phyloP scores from a whole-genome alignment of 2,888 invertebrate species.

The Baccha elongata region DNA sequence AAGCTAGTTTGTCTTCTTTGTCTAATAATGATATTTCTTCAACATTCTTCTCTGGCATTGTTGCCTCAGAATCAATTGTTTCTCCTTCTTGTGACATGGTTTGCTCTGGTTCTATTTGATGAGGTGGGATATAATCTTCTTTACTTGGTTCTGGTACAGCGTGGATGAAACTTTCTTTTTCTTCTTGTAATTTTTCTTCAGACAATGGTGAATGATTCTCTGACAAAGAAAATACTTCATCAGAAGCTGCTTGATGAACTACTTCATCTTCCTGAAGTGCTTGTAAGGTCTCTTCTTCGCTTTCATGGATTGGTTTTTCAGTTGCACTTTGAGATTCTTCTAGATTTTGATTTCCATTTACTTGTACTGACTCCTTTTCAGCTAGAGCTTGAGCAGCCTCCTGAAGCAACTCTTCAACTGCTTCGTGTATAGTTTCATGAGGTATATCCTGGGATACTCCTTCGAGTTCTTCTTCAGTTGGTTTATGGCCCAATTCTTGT shows the following conservation, averaged over 20 bases:
- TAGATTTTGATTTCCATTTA: neutral
- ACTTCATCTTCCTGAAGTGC: neutral
- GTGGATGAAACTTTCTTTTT: neutral
- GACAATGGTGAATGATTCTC: neutral
- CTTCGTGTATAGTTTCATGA: conserved; percentile 4
- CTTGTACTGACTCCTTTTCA: neutral
- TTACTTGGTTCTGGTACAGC: neutral
- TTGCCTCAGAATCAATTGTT: conserved; percentile 42
- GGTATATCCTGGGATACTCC: neutral
- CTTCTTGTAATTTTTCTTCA: conserved; percentile 14
- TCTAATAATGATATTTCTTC: too few relatives aligned
- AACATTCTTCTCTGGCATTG: conserved; percentile 31
- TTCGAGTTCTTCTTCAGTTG: neutral
- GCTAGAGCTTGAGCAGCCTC: conserved; percentile 10
- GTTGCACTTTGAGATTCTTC: neutral
- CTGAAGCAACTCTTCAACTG: conserved; percentile 17
- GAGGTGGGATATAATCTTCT: neutral
- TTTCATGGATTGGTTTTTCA: conserved; percentile 1
- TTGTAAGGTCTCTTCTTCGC: conserved; percentile 11
- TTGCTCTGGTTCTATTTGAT: neutral
- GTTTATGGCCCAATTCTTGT: neutral
- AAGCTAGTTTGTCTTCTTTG: conserved; percentile 58
- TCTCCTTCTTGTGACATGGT: neutral
- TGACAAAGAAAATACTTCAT: neutral
- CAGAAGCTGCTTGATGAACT: neutral